Base-by-base conservation (phyloP, 1,140 invertebrate species). In the Meteorus sp. region DNA sequence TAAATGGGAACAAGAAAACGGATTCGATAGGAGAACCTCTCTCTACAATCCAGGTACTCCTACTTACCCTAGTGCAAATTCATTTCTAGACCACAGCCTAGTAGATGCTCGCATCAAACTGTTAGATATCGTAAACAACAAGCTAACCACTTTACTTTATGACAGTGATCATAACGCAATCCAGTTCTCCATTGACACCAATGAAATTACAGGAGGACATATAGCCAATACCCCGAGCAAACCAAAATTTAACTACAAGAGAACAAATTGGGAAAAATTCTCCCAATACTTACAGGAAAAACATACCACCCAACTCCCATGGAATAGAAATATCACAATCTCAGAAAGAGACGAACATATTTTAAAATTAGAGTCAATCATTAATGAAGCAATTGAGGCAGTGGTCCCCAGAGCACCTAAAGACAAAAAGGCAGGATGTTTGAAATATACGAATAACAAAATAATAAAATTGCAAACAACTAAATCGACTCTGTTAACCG, bases 151-250 rank as follows among this genome's bases (percentile, higher is more conserved):
- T 2, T 25, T 53, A 17, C 31, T 25, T 1, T 62, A 62, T 27
- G 60, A 62, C 23, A 62, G 60, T 33, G 41, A 59, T 17, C 60
- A 58, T n/a, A 54, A 54, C 2, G 56, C 56, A 1, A 50, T 57
- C 6, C 1, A 3, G 2, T 35, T 52, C 41, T 7, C 9, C 1
- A 31, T 52, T 11, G 17, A 37, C 35, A 4, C 13, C 22, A 43
- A 23, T n/a, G 2, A 11, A 8, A 15, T 23, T 3, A 23, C 13
- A 11, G 9, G n/a, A 11, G 43, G 23, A 19, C 13, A 8, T 19
- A 8, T 6, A 17, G n/a, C 13, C n/a, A 4, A 11, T 1, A 11
- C 22, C 11, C 3, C 9, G n/a, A 20, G 0, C 8, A 25, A 8
- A 11, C 9, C 15, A 35, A 33, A 15, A 11, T 27, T 17, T 8